phyloP scores from a whole-genome alignment of 2,888 invertebrate species.

The Cryptophagus acutangulus region DNA sequence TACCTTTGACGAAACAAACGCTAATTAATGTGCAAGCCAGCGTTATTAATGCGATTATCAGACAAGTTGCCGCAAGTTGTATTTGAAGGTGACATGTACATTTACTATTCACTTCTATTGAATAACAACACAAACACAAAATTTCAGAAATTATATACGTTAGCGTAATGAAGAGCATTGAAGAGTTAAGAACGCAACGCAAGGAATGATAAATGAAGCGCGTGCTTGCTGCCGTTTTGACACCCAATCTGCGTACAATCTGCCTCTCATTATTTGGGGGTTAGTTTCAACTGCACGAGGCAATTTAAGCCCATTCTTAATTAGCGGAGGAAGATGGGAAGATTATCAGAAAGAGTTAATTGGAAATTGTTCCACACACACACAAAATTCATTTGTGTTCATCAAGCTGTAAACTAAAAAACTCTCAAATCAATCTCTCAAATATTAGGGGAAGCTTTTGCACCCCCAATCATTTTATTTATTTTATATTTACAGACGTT shows the following conservation, averaged over 20 bases:
- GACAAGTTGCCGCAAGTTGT: constrained; percentile 18
- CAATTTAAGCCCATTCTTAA: constrained; percentile 42
- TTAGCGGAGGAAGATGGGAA: constrained; percentile 41
- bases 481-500: constrained; percentile 34
- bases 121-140: constrained; percentile 19
- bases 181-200: constrained; percentile 10
- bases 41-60: constrained; percentile 41
- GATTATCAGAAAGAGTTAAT: constrained; percentile 46
- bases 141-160: constrained; percentile 22
- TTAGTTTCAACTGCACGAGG: too few relatives aligned
- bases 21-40: constrained; percentile 41
- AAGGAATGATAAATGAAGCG: constrained; percentile 12
- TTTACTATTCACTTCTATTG: too few relatives aligned
- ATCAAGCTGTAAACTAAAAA: constrained; percentile 32
- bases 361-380: constrained; percentile 41
- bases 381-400: constrained; percentile 26
- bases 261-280: constrained; percentile 41
- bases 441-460: neutral
- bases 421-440: constrained; percentile 36
- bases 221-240: constrained; percentile 32
- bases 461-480: constrained; percentile 7
- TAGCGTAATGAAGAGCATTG: constrained; percentile 16
- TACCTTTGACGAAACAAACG: constrained; percentile 32
- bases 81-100: constrained; percentile 24
- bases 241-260: constrained; percentile 37